A percentile compares a stretch with the other conserved stretches of the same genome.
Conservation (phyloP, 2,797 vertebrate genomes). For the Gallinago stenura region DNA sequence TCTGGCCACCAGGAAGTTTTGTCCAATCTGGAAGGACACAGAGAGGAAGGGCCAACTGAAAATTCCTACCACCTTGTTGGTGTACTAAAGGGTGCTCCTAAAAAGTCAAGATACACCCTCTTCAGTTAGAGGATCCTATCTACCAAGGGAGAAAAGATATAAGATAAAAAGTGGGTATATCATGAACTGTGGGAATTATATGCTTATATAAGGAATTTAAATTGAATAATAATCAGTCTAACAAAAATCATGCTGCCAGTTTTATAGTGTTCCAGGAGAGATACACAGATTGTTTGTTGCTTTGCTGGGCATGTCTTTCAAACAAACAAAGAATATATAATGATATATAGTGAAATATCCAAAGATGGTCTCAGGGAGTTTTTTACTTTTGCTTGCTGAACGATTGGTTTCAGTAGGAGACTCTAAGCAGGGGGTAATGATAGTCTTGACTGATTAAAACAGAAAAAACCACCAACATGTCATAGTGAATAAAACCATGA, state of each 20-base stretch:
- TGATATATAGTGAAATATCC: not conserved
- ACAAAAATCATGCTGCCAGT: not conserved
- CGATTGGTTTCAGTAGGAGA: not conserved
- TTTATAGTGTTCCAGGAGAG: not conserved
- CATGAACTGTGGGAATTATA: not conserved
- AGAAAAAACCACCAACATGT: not conserved
- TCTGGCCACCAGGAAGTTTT: not conserved
- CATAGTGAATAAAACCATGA: not conserved
- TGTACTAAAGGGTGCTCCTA: not conserved
- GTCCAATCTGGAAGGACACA: not conserved
- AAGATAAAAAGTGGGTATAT: not conserved
- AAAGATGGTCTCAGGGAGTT: not conserved
- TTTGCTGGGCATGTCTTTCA: not conserved
- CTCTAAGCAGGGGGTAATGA: rapidly evolving
- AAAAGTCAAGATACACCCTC: not conserved
- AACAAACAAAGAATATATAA: not conserved
- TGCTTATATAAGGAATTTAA: not conserved
- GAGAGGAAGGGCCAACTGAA: not conserved
- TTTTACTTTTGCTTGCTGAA: not conserved
- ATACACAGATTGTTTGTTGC: not conserved
- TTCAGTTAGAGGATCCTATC: not conserved
- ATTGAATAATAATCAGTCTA: not conserved
- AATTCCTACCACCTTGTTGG: not conserved
- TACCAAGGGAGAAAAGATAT: not conserved
- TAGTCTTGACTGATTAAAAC: not conserved